Percentiles rank a stretch among this genome's conserved stretches.
phyloP scores from a whole-genome alignment of 2,797 vertebrate species.

The Siniperca scherzeri region DNA sequence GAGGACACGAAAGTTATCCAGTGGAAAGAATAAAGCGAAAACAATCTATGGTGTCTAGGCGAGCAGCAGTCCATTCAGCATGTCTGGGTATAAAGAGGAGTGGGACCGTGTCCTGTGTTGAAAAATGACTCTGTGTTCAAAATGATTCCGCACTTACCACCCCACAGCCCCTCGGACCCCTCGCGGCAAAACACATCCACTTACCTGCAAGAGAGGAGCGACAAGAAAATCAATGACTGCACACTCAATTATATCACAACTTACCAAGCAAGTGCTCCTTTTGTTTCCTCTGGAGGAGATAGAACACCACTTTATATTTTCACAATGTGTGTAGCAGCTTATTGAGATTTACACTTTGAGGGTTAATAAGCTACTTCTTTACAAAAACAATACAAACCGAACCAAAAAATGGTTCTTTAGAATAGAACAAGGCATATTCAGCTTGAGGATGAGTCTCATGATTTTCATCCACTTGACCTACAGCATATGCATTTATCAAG shows the following conservation, averaged over 20 bases:
- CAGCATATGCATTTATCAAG: constrained; percentile 28
- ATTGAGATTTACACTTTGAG: constrained; percentile 37
- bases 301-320: constrained; percentile 22
- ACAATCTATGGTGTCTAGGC: constrained; percentile 25
- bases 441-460: neutral
- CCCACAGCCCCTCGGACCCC: constrained; percentile 73
- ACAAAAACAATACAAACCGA: constrained; percentile 26
- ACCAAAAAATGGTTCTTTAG: neutral
- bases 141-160: constrained; percentile 78
- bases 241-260: constrained; percentile 80
- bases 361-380: constrained; percentile 14
- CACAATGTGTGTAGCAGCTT: constrained; percentile 31
- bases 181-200: constrained; percentile 80
- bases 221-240: constrained; percentile 83
- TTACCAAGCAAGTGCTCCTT: constrained; percentile 56
- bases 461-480: neutral
- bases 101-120: constrained; percentile 57
- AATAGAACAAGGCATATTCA: neutral
- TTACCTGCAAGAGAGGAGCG: constrained; percentile 83
- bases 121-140: constrained; percentile 76
- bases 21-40: constrained; percentile 4
- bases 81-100: constrained; percentile 53
- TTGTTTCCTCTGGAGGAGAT: constrained; percentile 61
- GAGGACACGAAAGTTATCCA: constrained; percentile 1
- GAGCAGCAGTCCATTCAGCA: constrained; percentile 50